phyloP scores from a whole-genome alignment of 2,888 invertebrate genomes.

The Andrena praecox region DNA sequence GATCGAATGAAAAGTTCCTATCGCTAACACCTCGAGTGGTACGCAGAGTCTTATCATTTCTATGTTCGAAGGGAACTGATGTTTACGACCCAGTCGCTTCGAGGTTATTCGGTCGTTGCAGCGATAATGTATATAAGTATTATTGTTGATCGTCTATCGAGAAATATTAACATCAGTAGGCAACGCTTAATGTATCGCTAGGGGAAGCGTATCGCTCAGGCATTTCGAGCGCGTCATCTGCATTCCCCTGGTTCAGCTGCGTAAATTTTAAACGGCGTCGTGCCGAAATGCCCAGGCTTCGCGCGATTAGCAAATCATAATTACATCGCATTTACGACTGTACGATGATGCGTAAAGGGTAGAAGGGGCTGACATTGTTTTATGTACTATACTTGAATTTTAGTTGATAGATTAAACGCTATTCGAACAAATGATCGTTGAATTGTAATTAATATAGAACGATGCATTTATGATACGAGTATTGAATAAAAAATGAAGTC shows the following conservation, averaged over 20 bases:
- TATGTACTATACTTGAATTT: constrained; percentile 63
- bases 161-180: constrained; percentile 39
- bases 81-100: constrained; percentile 60
- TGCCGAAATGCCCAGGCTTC: constrained; percentile 53
- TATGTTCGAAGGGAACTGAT: constrained; percentile 12
- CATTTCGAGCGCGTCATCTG: constrained; percentile 25
- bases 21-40: constrained; percentile 10
- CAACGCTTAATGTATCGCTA: constrained; percentile 51
- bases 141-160: constrained; percentile 41
- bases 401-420: constrained; percentile 65
- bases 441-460: constrained; percentile 58
- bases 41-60: constrained; percentile 23
- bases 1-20: constrained; percentile 50
- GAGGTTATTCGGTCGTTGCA: constrained; percentile 54
- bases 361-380: constrained; percentile 54
- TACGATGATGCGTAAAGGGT: constrained; percentile 34
- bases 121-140: constrained; percentile 59
- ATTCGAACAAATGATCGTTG: constrained; percentile 57
- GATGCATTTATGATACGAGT: constrained; percentile 68
- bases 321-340: constrained; percentile 44
- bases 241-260: not conserved
- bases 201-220: constrained; percentile 47
- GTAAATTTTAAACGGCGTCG: not conserved
- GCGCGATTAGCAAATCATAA: constrained; percentile 30
- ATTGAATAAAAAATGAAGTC: constrained; percentile 71